Conservation (phyloP, 2,888 invertebrate species). For the Perithous albicinctus region DNA sequence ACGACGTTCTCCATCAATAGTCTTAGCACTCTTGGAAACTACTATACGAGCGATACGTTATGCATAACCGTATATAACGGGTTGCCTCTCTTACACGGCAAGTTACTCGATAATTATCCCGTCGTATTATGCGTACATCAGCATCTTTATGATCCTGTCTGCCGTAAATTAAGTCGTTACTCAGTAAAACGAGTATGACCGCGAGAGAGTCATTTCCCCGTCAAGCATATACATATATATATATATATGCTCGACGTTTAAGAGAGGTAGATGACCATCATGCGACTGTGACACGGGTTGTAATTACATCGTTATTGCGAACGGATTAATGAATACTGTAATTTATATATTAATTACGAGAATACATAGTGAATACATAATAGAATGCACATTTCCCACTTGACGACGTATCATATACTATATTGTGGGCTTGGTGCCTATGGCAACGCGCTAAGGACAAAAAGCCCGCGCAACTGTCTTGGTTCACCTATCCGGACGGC, state of each 20-base stretch:
- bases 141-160: constrained; percentile 57
- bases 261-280: not conserved
- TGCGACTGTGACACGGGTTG: constrained; percentile 20
- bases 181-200: constrained; percentile 38
- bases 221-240: not conserved
- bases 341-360: constrained; percentile 17
- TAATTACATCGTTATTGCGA: constrained; percentile 38
- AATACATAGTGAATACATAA: constrained; percentile 1
- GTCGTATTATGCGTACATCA: constrained; percentile 48
- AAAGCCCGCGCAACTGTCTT: too few relatives aligned
- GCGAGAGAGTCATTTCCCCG: constrained; percentile 24
- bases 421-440: too few relatives aligned
- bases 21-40: constrained; percentile 3
- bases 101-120: constrained; percentile 63
- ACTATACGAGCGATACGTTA: constrained; percentile 8
- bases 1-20: not conserved
- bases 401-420: too few relatives aligned
- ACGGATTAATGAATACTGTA: constrained; percentile 19
- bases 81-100: constrained; percentile 38
- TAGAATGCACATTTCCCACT: not conserved
- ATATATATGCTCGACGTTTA: too few relatives aligned
- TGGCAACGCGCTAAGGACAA: too few relatives aligned
- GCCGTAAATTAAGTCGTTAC: constrained; percentile 59
- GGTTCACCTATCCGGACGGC: not conserved
- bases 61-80: constrained; percentile 42